Conservation (phyloP, 2,888 invertebrate genomes). For the Opisthograptis luteolata region DNA sequence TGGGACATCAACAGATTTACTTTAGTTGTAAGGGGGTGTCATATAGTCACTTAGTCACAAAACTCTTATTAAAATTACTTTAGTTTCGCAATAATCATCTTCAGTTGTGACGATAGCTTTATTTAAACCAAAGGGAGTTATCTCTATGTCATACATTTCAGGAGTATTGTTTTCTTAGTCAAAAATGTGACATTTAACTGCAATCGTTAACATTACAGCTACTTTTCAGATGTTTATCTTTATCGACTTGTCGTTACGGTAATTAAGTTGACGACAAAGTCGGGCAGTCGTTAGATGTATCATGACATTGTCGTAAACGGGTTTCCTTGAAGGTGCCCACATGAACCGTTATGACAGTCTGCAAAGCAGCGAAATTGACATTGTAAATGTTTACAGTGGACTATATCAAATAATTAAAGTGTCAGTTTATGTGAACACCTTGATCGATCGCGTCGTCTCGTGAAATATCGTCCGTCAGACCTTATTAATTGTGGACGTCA, state of each 20-base stretch:
- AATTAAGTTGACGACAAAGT: constrained; percentile 27
- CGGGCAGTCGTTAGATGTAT: constrained; percentile 19
- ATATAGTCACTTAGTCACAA: too few species aligned
- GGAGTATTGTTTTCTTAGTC: constrained; percentile 19
- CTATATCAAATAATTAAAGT: constrained; percentile 69
- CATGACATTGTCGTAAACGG: constrained; percentile 19
- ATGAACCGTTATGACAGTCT: constrained; percentile 40
- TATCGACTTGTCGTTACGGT: constrained; percentile 27
- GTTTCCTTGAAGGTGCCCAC: constrained; percentile 47
- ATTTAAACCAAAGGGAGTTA: constrained; percentile 15
- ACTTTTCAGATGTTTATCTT: constrained; percentile 18
- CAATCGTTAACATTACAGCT: constrained; percentile 15
- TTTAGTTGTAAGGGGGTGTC: too few species aligned
- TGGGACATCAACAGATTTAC: constrained; percentile 1
- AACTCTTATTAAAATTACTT: too few species aligned
- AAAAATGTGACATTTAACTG: constrained; percentile 23
- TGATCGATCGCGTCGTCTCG: constrained; percentile 65
- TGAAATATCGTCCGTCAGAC: constrained; percentile 30
- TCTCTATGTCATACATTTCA: constrained; percentile 25
- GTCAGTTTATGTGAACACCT: constrained; percentile 65
- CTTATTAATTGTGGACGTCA: constrained; percentile 38
- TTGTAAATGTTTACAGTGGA: constrained; percentile 53
- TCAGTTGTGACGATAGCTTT: constrained; percentile 5
- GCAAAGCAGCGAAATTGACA: constrained; percentile 36
- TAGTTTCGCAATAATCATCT: neutral